Evolutionary conservation across 2,113 vertebrate species (phyloP).

Genomic region (Danio rerio): DNA sequence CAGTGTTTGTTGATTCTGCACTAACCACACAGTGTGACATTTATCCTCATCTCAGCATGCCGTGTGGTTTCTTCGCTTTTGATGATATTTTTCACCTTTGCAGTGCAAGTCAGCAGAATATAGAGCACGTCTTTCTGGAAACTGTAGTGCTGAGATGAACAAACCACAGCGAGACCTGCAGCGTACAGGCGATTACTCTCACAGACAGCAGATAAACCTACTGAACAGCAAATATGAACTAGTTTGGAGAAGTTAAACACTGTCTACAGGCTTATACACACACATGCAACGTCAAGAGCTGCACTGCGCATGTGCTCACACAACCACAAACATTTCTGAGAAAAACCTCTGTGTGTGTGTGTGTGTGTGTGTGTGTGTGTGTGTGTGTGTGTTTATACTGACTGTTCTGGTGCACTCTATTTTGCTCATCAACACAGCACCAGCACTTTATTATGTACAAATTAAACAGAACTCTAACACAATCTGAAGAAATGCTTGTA

Average conservation of each 20-base stretch:
- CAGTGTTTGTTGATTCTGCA: not conserved
- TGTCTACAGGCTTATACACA: not conserved
- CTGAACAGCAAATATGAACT: not conserved
- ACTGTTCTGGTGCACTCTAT: too few species aligned
- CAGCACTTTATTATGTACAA: too few species aligned
- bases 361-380: not conserved
- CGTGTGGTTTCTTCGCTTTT: not conserved
- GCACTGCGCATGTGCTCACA: not conserved
- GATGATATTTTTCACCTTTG: not conserved
- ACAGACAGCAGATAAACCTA: not conserved
- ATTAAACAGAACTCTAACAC: too few species aligned
- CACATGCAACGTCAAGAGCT: not conserved
- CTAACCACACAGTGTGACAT: not conserved
- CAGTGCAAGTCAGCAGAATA: conserved; percentile 2
- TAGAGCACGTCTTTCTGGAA: not conserved
- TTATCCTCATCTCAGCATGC: not conserved
- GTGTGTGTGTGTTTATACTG: not conserved
- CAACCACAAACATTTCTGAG: conserved; percentile 26
- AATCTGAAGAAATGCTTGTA: too few species aligned
- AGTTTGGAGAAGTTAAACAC: not conserved
- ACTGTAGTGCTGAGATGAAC: too few species aligned
- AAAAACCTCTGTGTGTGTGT: not conserved
- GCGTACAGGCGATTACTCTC: not conserved
- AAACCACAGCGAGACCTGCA: too few species aligned
- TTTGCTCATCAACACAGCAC: not conserved